Base-by-base conservation (phyloP, 2,888 invertebrate genomes). In the Himalopsyche japonica region DNA sequence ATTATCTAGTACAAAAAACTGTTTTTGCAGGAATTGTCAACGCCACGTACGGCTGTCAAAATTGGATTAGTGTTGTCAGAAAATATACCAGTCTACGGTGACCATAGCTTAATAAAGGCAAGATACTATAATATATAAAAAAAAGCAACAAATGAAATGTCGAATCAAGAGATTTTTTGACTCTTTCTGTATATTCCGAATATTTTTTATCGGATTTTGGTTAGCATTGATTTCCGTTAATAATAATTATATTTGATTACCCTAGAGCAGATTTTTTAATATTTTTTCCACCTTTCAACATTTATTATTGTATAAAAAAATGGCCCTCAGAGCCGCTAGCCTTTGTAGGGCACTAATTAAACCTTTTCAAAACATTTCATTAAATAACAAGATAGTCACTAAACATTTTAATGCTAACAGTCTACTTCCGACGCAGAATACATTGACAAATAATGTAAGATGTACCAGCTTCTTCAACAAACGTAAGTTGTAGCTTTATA, bases 391-490 rank as follows among this genome's bases (percentile, higher is more conserved):
- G 76, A 15, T 76, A 30, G 37, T 70, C 30, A 30, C 76, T 18
- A 78, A 82, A 27, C 80, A 57, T 8, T 37, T 78, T 15, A 32
- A 82, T 24, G 20, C 77, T 15, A 64, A 85, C 20, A 57, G 47
- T 2, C 15, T 84, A 34, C 27, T 85, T 3, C 80, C 82, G 20
- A 79, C 64, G 8, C 20, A 86, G 7, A 79, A 80, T 64, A 20
- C 77, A 24, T 24, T 76, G 10, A 84, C 89, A 0, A 87, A 77
- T 43, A 20, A 43, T 37, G 57, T 77, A 89, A 92, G 89, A 90
- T 91, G 90, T 83, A 92, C 93, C 0, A 93, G 93, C 87, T 96
- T 96, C 88, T 96, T 95, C 88, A 95, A 94, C 88, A 96, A 94
- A 93, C 91, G 96, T 96, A 91, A 93, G 93, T 91, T 57, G 57